Evolutionary conservation across 2,113 vertebrate species (phyloP), one percentile per base, ranked within the genome.

Genomic region (Hirundichthys speculiger): DNA sequence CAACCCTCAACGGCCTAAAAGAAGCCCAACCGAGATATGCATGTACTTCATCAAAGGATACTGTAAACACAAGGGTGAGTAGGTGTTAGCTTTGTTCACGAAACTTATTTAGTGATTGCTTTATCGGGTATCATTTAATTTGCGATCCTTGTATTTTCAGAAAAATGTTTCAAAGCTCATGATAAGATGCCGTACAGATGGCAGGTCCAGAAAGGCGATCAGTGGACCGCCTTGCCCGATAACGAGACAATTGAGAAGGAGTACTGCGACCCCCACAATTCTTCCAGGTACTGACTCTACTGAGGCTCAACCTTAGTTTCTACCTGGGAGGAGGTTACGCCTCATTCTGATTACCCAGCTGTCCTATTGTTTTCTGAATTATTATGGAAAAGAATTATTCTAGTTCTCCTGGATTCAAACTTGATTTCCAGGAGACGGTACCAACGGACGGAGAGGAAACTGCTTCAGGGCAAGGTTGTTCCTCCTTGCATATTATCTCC

Each of bases 141-240:
- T 9, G 2, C 51, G 7, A 1, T n/a, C 4, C 0, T 2, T 52
- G 34, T 61, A 10, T 52, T 55, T 21, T 19, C 72, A 93, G 92
- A 87, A 3, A 62, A 18, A 9, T 93, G 92, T 47, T 76, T 19
- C 45, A 86, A 58, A 59, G 88, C 69, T 50, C 92, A 93, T 8
- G 76, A 76, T 40, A 86, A 48, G 73, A 60, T 92, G 73, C 92
- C 92, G 0, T 93, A 93, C 84, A 69, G 83, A 45, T 93, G 92
- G 92, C 47, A 92, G 70, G 62, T 90, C 22, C 79, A 41, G 11
- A 24, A 79, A 11, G 79, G 75, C 1, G 51, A 13, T 1, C 30
- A 57, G 14, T 93, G 92, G 92, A 84, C 24, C 1, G 14, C 50
- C 18, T 21, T 93, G 50, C 34, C 80, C 0, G 22, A 83, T 5